Evolutionary conservation across 2,797 vertebrate species (phyloP).

Genomic region (Clarias platycephalus): DNA sequence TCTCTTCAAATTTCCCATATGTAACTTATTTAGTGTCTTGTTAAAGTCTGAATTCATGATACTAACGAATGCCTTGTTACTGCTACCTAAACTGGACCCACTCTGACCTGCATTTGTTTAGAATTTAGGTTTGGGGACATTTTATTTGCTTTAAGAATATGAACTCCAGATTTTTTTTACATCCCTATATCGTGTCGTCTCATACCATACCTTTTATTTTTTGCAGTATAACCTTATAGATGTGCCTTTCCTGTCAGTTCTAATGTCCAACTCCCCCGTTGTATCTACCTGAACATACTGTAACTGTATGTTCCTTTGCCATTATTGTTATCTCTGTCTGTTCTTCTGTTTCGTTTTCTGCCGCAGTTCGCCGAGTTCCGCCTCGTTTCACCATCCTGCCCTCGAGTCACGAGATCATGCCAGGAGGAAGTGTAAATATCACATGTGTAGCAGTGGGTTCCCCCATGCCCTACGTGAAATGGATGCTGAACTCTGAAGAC

Average conservation of each 20-base stretch:
- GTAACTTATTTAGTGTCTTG: background rate
- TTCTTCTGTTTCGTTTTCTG: conserved; percentile 70
- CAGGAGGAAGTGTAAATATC: conserved; percentile 94
- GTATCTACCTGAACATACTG: conserved; percentile 1
- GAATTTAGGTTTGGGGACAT: background rate
- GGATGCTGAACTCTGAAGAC: conserved; percentile 95
- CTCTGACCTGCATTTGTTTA: background rate
- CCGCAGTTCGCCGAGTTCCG: conserved; percentile 91
- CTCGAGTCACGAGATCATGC: conserved; percentile 96
- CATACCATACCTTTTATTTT: conserved; percentile 32
- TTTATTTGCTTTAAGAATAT: conserved; percentile 16
- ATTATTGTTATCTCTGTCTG: conserved; percentile 71
- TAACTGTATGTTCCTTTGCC: conserved; percentile 20
- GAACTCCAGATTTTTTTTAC: conserved; percentile 11
- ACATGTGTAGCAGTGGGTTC: conserved; percentile 97
- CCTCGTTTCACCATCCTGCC: conserved; percentile 95
- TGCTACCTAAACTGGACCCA: background rate
- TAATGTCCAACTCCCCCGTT: conserved; percentile 46
- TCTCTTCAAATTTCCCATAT: background rate
- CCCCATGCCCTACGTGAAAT: conserved; percentile 97
- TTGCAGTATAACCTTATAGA: conserved; percentile 39
- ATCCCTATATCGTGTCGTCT: conserved; percentile 21
- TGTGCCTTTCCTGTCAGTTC: conserved; percentile 51
- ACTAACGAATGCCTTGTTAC: background rate
- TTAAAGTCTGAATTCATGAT: background rate